Percentiles rank a stretch among this genome's conserved stretches.
phyloP scores from a whole-genome alignment of 2,797 vertebrate species.

The Sebastes nivosus region DNA sequence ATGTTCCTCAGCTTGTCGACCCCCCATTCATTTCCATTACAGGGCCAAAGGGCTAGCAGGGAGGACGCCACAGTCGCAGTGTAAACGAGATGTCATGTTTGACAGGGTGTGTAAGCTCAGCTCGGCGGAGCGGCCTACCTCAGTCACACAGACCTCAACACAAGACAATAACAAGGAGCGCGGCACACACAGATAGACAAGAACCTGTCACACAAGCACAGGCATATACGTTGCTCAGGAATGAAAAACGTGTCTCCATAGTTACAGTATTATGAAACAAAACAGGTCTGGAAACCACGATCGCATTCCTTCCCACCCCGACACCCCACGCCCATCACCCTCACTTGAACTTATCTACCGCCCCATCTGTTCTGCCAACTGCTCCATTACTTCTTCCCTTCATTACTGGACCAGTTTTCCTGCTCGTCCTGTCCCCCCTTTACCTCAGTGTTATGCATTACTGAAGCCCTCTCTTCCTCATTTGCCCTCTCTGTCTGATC shows the following conservation, averaged over 20 bases:
- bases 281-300: conserved; percentile 70
- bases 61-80: conserved; percentile 34
- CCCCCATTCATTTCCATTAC: conserved; percentile 46
- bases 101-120: conserved; percentile 61
- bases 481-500: conserved; percentile 44
- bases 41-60: conserved; percentile 35
- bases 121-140: conserved; percentile 14
- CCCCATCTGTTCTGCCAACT: conserved; percentile 62
- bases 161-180: conserved; percentile 48
- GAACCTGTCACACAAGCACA: conserved; percentile 66
- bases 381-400: conserved; percentile 55
- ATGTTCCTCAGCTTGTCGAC: conserved; percentile 59
- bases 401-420: conserved; percentile 59
- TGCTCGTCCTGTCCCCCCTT: conserved; percentile 32
- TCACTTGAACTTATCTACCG: conserved; percentile 34
- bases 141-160: conserved; percentile 55
- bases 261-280: conserved; percentile 77
- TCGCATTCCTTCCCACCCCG: conserved; percentile 72
- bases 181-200: conserved; percentile 36
- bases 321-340: conserved; percentile 56
- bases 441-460: conserved; percentile 57
- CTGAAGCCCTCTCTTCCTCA: conserved; percentile 13
- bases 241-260: conserved; percentile 70
- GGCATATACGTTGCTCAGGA: conserved; percentile 60
- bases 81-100: conserved; percentile 69